Base-by-base conservation (phyloP, 2,888 invertebrate species). In the Drosophila macrothrix region DNA sequence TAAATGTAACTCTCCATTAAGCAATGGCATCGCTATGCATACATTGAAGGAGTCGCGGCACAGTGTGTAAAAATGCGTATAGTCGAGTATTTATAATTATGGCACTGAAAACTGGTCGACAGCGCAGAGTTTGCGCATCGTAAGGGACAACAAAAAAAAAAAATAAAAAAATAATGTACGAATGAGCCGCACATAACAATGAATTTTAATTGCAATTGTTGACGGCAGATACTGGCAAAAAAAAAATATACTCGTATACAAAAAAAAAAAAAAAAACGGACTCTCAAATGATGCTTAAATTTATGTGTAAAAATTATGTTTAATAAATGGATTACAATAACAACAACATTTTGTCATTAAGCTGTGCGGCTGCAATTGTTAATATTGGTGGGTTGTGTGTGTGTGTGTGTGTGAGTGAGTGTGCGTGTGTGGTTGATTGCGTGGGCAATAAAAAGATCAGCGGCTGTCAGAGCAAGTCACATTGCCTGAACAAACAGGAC, bases 311-410 rank as follows among this genome's bases (percentile, higher is more conserved):
- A 90, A 90, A 88, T 87, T 78, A 82, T 85, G 84, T 88, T 91
- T 88, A 88, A 87, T 90, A 91, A 90, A 91, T 90, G 88, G 72
- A 82, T 76, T 82, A 81, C 91, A 90, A 90, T 74, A 82, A 78
- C 79, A 76, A 69, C 69, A 43, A 43, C 41, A 80, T 46, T 46
- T 46, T 46, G 46, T 46, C 46, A 46, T 46, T 46, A 46, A 46
- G 46, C 46, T 46, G 46, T 16, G 46, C 16, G 46, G 69, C 69
- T 81, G 62, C 86, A 85, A 73, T 77, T 73, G 71, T 73, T 62
- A 64, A 63, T 65, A 67, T 46, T 46, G 46, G 14, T 46, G 19
- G 28, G 28, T 28, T 29, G 50, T 33, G 60, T 33, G 9, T 29
- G 28, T 29, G n/a, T 29, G 25, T 29, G 22, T 50, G 43, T 28